Conservation (phyloP, 2,113 vertebrate genomes). For the Camelus bactrianus region DNA sequence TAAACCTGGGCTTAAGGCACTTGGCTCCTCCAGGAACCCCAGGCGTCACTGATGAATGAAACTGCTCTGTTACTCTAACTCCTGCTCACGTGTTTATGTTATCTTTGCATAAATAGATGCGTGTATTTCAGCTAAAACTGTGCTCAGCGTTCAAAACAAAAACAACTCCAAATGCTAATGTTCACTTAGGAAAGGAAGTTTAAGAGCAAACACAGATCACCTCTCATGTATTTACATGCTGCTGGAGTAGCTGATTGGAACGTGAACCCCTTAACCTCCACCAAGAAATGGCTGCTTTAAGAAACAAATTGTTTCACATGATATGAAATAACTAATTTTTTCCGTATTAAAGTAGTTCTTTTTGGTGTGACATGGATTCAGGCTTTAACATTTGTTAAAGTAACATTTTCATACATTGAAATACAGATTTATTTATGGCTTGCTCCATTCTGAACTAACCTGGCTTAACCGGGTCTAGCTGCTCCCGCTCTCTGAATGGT, state of each 20-base stretch:
- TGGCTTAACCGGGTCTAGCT: neutral
- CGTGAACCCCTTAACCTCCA: neutral
- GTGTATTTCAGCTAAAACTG: conserved; percentile 29
- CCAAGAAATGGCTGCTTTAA: neutral
- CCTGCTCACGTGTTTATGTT: conserved; percentile 7
- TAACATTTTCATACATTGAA: neutral
- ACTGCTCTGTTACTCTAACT: neutral
- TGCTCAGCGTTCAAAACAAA: conserved; percentile 36
- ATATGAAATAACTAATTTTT: conserved; percentile 5
- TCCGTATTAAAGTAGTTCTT: conserved; percentile 49
- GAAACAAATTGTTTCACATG: conserved; percentile 28
- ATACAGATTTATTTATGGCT: neutral
- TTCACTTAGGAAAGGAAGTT: conserved; percentile 23
- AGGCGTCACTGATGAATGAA: conserved; percentile 1
- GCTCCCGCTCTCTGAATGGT: neutral
- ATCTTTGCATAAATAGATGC: conserved; percentile 22
- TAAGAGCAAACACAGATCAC: neutral
- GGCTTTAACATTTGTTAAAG: conserved; percentile 29
- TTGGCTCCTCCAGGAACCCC: neutral
- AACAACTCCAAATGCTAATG: neutral
- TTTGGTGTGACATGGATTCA: conserved; percentile 24
- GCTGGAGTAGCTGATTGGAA: neutral
- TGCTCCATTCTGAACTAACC: conserved; percentile 37
- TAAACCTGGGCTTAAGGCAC: neutral
- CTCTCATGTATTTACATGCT: neutral